A percentile compares a stretch with the other conserved stretches of the same genome.
These are phyloP conservation scores for Ptilonorhynchus violaceus DNA, from an alignment of 2,113 vertebrate species.

Conservation along the genomic window DNA sequence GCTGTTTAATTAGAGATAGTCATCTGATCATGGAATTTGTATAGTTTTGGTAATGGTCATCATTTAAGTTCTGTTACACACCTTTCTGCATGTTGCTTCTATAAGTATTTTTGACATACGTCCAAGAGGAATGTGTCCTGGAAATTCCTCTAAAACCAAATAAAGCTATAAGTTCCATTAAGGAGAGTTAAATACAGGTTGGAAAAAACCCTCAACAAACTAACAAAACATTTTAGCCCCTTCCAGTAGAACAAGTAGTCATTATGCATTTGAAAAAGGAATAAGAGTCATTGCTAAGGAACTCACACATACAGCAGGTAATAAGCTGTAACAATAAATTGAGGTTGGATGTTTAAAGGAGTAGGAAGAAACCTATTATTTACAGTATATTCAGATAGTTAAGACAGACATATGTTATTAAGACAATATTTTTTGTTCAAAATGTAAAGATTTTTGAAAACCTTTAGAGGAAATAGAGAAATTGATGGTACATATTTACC, in stretches of 20 bases:
- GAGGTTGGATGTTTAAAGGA: not conserved
- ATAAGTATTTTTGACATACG: not conserved
- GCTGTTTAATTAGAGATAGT: not conserved
- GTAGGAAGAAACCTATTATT: not conserved
- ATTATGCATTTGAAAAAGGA: not conserved
- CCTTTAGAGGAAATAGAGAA: not conserved
- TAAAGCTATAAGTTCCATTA: not conserved
- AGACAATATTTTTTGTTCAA: not conserved
- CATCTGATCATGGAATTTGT: not conserved
- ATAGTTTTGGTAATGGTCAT: not conserved
- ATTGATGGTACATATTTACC: not conserved
- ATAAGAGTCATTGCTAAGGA: not conserved
- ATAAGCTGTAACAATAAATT: not conserved
- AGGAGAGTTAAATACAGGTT: not conserved
- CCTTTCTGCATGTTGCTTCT: not conserved
- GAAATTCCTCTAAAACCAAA: not conserved
- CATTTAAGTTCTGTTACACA: not conserved
- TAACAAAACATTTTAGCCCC: not conserved
- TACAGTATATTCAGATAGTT: not conserved
- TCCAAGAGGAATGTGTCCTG: not conserved
- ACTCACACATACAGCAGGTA: not conserved
- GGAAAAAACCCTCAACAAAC: not conserved
- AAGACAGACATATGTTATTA: not conserved
- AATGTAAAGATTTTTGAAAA: not conserved
- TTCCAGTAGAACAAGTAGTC: not conserved